Base-by-base conservation (phyloP, 2,113 vertebrate species). In the Myrmecophaga tridactyla region DNA sequence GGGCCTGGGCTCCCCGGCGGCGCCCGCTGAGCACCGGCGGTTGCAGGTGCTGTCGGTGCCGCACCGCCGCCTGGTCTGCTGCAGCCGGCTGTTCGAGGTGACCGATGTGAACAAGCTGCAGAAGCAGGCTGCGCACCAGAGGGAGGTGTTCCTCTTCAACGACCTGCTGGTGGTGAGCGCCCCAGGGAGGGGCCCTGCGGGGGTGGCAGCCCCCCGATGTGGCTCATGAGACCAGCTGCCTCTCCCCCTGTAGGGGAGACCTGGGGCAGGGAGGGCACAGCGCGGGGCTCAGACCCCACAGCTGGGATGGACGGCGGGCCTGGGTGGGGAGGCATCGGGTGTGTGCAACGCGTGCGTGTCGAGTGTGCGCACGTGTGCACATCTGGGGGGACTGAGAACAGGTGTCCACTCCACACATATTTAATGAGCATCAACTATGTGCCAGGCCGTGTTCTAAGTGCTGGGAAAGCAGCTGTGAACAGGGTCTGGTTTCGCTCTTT, bases 91-190 rank as follows among this genome's bases (percentile, higher is more conserved):
- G 58, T 99, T 99, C 0, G 99, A 99, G 97, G 99, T 99, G 94
- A 99, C 99, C 0, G 99, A 99, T 0, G 99, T 99, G 56, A 99
- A 99, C 98, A 99, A 99, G 97, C 98, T 99, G 73, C 99, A 99
- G 98, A 99, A 99, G 97, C 99, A 99, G 98, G 99, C 99, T 0
- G 99, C 99, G 23, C 99, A 99, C 95, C 99, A 99, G 98, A 98
- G 99, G 96, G 99, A 99, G 96, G 99, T 99, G 86, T 99, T 99
- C 97, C 99, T 99, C 95, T 99, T 99, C 98, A 99, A 99, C 34
- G 99, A 99, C 98, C 98, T 99, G 95, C 98, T 99, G 89, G 98
- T 99, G 99, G 99, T 99, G 98, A 99, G 98, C 93, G n/a, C 29
- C 2, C n/a, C 39, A 8, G 63, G 78, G 39, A 1, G 9, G 21